These are phyloP conservation scores for Alentia gelatinosa DNA, from an alignment of 2,888 invertebrate species.

Conservation along the genomic window DNA sequence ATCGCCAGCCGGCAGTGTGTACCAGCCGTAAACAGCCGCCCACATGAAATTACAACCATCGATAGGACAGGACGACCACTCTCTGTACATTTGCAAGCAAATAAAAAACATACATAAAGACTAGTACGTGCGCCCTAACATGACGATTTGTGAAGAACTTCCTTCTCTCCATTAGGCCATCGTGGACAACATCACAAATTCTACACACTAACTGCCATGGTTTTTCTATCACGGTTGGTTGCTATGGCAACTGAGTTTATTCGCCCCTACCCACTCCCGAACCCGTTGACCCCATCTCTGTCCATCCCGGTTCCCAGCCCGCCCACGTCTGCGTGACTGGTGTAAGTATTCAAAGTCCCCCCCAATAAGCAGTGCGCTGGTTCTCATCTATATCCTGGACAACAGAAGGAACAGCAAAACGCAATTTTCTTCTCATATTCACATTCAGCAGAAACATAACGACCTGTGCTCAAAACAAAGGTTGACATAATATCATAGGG, in stretches of 20 bases:
- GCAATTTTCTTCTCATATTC: too few relatives aligned
- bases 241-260: neutral
- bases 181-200: too few relatives aligned
- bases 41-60: neutral
- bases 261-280: neutral
- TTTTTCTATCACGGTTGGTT: neutral
- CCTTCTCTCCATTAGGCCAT: too few relatives aligned
- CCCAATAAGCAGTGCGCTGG: too few relatives aligned
- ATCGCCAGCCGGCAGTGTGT: neutral
- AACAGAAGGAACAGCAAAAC: too few relatives aligned
- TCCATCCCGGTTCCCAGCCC: neutral
- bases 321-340: neutral
- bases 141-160: neutral
- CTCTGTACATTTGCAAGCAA: neutral
- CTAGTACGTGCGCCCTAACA: neutral
- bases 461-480: too few relatives aligned
- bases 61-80: neutral
- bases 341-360: conserved; percentile 8
- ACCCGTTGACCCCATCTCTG: neutral
- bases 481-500: too few relatives aligned
- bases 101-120: neutral
- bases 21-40: neutral
- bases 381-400: too few relatives aligned
- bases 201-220: neutral
- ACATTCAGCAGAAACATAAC: too few relatives aligned